Evolutionary conservation across 1,140 invertebrate genomes (phyloP), one percentile per base, ranked within the genome.

Genomic region (Nephila pilipes): DNA sequence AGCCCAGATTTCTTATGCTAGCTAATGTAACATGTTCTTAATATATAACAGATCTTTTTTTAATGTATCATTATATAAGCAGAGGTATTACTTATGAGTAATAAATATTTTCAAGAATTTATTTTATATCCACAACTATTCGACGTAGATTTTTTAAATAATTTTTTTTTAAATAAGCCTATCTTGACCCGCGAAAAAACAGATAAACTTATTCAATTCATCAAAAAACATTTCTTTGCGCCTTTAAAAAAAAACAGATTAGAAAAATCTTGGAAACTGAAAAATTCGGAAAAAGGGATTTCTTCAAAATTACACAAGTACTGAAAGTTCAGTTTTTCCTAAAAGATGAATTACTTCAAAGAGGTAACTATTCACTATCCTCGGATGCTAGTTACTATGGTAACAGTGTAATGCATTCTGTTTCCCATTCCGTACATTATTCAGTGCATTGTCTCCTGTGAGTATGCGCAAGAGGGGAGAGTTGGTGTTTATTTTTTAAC

Each of bases 271-370:
- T 25, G 25, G 6, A 63, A n/a, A 65, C n/a, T 25, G 58, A 32
- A 85, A 14, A 69, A 69, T 22, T 36, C 10, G 8, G n/a, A 25
- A 8, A 65, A 32, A 36, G 18, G n/a, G 10, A 46, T 69, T 69
- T n/a, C 85, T 69, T 20, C 38, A 2, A 16, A 4, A 69, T 20
- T 20, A 46, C 60, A 65, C 65, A 32, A n/a, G 20, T 38, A 32
- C 29, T 29, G 60, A 12, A 75, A 32, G 14, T 32, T 25, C 14
- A 32, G 3, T 25, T 75, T 36, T 36, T n/a, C 60, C 46, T 69
- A 54, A 87, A 87, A 87, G 85, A 87, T 87, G 60, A 60, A 87
- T 87, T 87, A 87, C 60, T 65, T 87, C 85, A 36, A 22, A 65
- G 36, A 36, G 32, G 85, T 54, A 87, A 65, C 85, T 65, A 38